Base-by-base conservation (phyloP, 2,797 vertebrate species). In the Sebastes flavidus region DNA sequence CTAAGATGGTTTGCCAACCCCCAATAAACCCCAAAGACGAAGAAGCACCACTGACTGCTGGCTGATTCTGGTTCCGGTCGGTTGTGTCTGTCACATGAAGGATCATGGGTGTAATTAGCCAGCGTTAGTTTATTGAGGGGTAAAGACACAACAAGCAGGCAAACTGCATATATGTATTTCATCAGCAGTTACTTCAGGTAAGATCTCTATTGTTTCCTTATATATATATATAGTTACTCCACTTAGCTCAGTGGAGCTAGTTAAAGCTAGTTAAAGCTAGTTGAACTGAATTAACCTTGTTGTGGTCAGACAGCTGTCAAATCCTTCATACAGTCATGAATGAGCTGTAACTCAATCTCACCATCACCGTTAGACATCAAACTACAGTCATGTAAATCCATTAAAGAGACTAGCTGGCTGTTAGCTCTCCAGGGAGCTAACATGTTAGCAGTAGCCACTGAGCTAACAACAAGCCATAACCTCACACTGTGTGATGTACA, bases 121-220 rank as follows among this genome's bases (percentile, higher is more conserved):
- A 65, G 25, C 13, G 4, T 16, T 61, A 20, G n/a, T n/a, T 60
- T 3, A 62, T 54, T 76, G 6, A 16, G 8, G 29, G 62, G 24
- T 32, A 4, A 1, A 58, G 2, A 5, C 30, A 29, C 25, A 36
- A 8, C 11, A 42, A 18, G 1, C 11, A 34, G 22, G 9, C 38
- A 2, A 2, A 8, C 12, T 11, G 12, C 2, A 5, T 25, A 65
- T 34, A 58, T 72, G 58, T 77, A 24, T 52, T 77, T 78, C 9
- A 58, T 70, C 11, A 60, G 13, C 59, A 20, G 59, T 56, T 24
- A 62, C 24, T 58, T 34, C 72, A 82, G 91, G 92, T 94, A 87
- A 80, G 85, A 36, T 6, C 2, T 20, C 1, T 42, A 2, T n/a
- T 58, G 2, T 56, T 60, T 78, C 8, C 0, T 34, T n/a, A n/a